Percentiles rank a stretch among this genome's conserved stretches.
Evolutionary conservation across 2,888 invertebrate genomes (phyloP).

Genomic region (Eristalis intricaria): DNA sequence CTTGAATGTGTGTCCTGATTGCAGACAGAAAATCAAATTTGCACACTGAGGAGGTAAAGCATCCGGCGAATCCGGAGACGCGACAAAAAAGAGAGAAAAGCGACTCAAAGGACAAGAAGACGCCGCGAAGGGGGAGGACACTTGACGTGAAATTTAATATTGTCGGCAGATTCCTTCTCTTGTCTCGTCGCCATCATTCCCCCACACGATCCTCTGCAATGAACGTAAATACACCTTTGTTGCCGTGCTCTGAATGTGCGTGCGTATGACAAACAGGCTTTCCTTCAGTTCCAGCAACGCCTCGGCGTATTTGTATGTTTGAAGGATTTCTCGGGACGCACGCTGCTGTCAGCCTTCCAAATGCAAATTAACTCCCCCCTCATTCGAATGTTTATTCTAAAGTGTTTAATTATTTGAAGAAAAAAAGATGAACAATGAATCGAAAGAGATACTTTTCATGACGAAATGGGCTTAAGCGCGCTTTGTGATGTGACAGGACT

Average conservation of each 20-base stretch:
- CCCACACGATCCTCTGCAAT: conserved; percentile 13
- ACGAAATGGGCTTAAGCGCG: neutral
- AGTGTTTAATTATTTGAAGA: neutral
- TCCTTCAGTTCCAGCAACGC: neutral
- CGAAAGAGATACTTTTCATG: neutral
- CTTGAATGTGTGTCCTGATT: conserved; percentile 60
- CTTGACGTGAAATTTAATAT: conserved; percentile 61
- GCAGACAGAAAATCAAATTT: conserved; percentile 63
- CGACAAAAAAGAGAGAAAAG: neutral
- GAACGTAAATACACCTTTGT: conserved; percentile 53
- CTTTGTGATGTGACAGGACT: neutral
- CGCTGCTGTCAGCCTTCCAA: neutral
- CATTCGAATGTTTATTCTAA: neutral
- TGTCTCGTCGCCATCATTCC: conserved; percentile 16
- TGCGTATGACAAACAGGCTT: conserved; percentile 5
- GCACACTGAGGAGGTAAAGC: conserved; percentile 41
- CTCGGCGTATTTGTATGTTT: neutral
- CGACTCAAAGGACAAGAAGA: neutral
- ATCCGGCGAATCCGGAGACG: conserved; percentile 35
- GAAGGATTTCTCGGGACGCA: neutral
- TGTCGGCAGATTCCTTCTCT: conserved; percentile 42
- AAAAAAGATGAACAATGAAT: neutral
- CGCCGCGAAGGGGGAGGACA: conserved; percentile 1
- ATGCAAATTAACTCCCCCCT: neutral
- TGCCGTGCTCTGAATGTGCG: neutral